Base-by-base conservation (phyloP, 2,888 invertebrate species). In the Hydrotaea diabolus region DNA sequence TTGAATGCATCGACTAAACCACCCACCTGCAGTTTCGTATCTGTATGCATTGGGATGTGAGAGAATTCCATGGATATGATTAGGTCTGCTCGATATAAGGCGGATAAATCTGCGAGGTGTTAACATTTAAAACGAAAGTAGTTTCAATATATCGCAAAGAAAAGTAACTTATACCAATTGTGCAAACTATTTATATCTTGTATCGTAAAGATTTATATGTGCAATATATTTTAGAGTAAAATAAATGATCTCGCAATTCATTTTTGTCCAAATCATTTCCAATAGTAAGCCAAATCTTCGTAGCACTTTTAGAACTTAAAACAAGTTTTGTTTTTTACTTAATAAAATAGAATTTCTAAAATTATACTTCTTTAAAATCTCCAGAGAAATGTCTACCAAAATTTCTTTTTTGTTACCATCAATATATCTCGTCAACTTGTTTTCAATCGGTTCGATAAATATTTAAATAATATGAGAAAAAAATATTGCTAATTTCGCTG, bases 401-500 rank as follows among this genome's bases (percentile, higher is more conserved):
- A 43, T 66, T 39, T 43, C 17, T 66, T 19, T 31, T 19, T 21
- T 43, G 17, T 66, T 43, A 43, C 4, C 43, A 2, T 7, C 62
- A n/a, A n/a, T n/a, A n/a, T n/a, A n/a, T 11, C 66, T 11, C 39
- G 13, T 46, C 46, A 69, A 23, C 15, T 43, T 17, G 21, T 39
- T 43, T 69, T 23, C 5, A 13, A 46, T 46, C 17, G 23, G 17
- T 23, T 46, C 23, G 15, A 21, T 55, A 74, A 57, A 74, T 21
- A 69, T 69, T 43, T 43, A 69, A 19, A 46, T 23, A 43, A 43
- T 43, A 46, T 46, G 46, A 15, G 15, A n/a, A 19, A 77, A 46
- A 78, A 75, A 19, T 75, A 64, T 83, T 78, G 78, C 55, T 78
- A 74, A 82, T 76, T 82, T 80, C 31, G 39, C 7, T 39, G 66